Conservation (phyloP, 1,140 invertebrate species). For the Littorina saxatilis region DNA sequence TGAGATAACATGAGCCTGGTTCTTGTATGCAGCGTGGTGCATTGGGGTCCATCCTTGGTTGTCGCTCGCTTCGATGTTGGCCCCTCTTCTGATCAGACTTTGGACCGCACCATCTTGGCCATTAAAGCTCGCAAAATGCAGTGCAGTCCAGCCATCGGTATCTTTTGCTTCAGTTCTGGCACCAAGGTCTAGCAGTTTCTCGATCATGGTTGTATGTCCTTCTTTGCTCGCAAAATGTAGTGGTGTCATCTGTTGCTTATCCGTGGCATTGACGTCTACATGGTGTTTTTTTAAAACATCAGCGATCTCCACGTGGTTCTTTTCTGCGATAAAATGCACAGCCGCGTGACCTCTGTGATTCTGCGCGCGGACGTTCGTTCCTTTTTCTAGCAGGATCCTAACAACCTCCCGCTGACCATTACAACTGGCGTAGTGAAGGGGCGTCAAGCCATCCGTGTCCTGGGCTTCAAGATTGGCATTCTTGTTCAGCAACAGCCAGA, state of each 20-base stretch:
- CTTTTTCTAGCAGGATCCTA: constrained; percentile 87
- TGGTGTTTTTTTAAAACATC: constrained; percentile 82
- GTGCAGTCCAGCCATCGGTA: constrained; percentile 75
- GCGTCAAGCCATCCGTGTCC: constrained; percentile 91
- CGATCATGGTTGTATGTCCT: constrained; percentile 40
- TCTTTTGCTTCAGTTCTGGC: constrained; percentile 36
- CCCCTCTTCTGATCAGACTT: background rate
- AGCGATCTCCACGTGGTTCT: constrained; percentile 81
- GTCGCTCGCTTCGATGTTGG: constrained; percentile 53
- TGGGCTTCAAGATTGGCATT: constrained; percentile 87
- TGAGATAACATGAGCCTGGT: background rate
- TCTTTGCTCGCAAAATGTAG: constrained; percentile 84
- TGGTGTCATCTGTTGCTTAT: constrained; percentile 94
- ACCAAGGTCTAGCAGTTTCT: constrained; percentile 34
- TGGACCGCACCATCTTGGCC: background rate
- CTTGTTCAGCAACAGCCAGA: background rate
- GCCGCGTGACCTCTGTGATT: no score
- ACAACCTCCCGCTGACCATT: constrained; percentile 89
- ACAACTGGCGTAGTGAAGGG: constrained; percentile 84
- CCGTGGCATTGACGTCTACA: constrained; percentile 84
- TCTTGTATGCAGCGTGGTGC: constrained; percentile 69
- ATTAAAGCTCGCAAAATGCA: background rate
- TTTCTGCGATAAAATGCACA: constrained; percentile 88
- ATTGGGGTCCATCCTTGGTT: constrained; percentile 74
- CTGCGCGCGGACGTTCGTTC: constrained; percentile 79